phyloP scores from a whole-genome alignment of 2,888 invertebrate species.

The Lathronympha strigana region DNA sequence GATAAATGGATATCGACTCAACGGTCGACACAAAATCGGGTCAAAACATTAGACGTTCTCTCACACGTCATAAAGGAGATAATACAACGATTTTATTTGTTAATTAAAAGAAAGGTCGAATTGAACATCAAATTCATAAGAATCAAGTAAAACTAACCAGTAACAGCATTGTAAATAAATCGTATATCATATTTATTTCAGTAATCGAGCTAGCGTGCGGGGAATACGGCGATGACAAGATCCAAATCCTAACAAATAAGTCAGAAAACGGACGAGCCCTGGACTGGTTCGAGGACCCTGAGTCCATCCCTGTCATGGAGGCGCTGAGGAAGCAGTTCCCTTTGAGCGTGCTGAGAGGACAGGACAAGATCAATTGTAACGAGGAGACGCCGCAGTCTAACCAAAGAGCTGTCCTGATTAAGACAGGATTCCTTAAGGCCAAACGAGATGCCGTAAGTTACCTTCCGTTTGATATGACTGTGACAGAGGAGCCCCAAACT shows the following conservation, averaged over 20 bases:
- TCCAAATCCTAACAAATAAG: constrained; percentile 86
- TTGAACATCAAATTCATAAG: too few relatives aligned
- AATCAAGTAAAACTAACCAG: too few relatives aligned
- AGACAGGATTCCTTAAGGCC: constrained; percentile 89
- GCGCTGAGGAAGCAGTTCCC: constrained; percentile 83
- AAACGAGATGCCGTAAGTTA: constrained; percentile 87
- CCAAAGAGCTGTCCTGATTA: constrained; percentile 88
- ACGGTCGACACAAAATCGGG: too few relatives aligned
- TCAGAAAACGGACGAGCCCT: constrained; percentile 88
- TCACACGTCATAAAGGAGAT: too few relatives aligned
- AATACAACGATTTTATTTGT: too few relatives aligned
- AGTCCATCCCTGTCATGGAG: constrained; percentile 83
- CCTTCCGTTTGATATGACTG: neutral
- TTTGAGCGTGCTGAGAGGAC: constrained; percentile 73
- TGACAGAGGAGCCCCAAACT: too few relatives aligned
- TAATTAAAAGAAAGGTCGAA: too few relatives aligned
- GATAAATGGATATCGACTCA: too few relatives aligned
- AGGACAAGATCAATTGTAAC: constrained; percentile 69
- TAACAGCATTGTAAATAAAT: neutral
- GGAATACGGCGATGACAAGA: constrained; percentile 93
- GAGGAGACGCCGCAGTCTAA: constrained; percentile 89
- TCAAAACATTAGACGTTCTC: too few relatives aligned
- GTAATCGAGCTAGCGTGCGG: constrained; percentile 97
- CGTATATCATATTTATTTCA: constrained; percentile 59
- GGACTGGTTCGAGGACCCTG: constrained; percentile 87